These are phyloP conservation scores for Prosapia bicincta DNA, from an alignment of 2,888 invertebrate species.

Conservation along the genomic window DNA sequence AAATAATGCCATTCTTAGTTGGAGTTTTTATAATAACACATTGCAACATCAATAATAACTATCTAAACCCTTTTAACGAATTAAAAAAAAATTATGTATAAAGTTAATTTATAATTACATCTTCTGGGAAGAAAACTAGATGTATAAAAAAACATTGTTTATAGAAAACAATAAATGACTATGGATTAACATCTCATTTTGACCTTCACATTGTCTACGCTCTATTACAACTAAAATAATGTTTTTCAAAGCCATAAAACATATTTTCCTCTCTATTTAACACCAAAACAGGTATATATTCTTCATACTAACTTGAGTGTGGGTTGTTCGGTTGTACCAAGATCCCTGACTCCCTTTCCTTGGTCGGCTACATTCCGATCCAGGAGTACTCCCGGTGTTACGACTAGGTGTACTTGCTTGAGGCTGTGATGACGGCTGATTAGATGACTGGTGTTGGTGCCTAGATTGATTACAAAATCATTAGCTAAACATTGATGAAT, in stretches of 20 bases:
- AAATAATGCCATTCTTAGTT: too few species aligned
- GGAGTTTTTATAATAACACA: too few species aligned
- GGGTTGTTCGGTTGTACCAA: conserved; percentile 42
- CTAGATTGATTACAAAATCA: conserved; percentile 2
- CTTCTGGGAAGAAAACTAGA: too few species aligned
- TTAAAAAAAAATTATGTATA: too few species aligned
- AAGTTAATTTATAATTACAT: too few species aligned
- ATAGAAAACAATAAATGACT: too few species aligned
- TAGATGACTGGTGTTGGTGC: conserved; percentile 16
- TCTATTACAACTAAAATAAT: neutral
- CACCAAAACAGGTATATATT: conserved; percentile 29
- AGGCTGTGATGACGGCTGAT: conserved; percentile 9
- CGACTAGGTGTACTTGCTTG: conserved; percentile 12
- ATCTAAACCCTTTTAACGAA: too few species aligned
- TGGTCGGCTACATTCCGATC: conserved; percentile 17
- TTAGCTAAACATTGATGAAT: too few species aligned
- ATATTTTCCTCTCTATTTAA: conserved; percentile 2
- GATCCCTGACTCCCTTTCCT: conserved; percentile 40
- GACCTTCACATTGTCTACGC: neutral
- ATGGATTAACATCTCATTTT: neutral
- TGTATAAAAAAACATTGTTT: too few species aligned
- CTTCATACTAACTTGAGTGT: conserved; percentile 41
- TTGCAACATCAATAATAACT: too few species aligned
- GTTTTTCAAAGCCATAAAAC: too few species aligned
- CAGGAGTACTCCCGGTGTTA: conserved; percentile 3